These are phyloP conservation scores for Eclectus roratus DNA, from an alignment of 2,113 vertebrate species.

Conservation along the genomic window DNA sequence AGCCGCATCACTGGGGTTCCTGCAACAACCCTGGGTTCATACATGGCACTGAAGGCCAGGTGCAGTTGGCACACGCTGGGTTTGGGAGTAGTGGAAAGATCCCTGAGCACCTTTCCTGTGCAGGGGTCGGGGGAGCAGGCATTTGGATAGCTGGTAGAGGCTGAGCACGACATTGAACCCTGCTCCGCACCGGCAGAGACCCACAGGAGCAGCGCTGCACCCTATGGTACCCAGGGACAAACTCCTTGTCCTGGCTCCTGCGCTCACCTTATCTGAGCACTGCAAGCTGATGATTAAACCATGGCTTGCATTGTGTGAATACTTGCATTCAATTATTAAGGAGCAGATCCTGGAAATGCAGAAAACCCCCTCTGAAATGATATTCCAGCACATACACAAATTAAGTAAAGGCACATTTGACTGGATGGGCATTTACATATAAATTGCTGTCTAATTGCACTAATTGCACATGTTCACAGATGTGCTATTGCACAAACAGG, in stretches of 20 bases:
- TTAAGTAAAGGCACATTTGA: slow-evolving; percentile 14
- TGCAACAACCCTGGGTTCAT: background rate
- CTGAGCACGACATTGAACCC: background rate
- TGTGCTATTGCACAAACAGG: slow-evolving; percentile 23
- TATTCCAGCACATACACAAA: background rate
- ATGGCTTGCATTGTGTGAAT: background rate
- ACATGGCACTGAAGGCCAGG: background rate
- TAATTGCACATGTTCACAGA: slow-evolving; percentile 45
- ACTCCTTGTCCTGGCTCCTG: background rate
- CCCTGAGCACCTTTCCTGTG: background rate
- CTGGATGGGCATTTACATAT: slow-evolving; percentile 49
- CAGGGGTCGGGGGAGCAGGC: background rate
- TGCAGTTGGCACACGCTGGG: background rate
- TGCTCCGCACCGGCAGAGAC: background rate
- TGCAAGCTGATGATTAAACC: background rate
- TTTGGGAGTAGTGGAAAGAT: background rate
- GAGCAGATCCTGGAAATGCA: background rate
- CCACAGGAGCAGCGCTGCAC: rapidly evolving
- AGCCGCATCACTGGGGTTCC: background rate
- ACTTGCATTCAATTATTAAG: background rate
- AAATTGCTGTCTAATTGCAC: slow-evolving; percentile 49
- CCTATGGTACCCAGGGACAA: rapidly evolving
- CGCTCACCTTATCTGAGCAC: rapidly evolving
- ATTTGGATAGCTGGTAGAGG: background rate
- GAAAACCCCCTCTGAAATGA: background rate